Evolutionary conservation across 1,140 invertebrate species (phyloP).

Genomic region (Sarcophaga peregrina): DNA sequence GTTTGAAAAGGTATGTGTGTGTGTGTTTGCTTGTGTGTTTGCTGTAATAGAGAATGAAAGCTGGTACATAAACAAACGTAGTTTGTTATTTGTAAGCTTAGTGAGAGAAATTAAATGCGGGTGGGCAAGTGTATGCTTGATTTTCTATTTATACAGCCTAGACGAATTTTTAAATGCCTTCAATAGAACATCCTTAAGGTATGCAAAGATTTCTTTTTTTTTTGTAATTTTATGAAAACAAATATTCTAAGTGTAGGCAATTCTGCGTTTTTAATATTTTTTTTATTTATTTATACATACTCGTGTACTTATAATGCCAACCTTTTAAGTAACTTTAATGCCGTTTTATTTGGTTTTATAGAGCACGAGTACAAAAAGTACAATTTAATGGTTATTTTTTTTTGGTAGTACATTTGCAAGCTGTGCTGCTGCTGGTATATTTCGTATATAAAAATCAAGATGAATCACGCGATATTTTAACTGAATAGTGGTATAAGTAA

Average conservation of each 20-base stretch:
- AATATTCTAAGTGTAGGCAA: too few relatives aligned
- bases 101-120: too few relatives aligned
- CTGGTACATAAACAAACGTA: too few relatives aligned
- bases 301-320: too few relatives aligned
- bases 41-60: neutral
- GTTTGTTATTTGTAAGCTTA: too few relatives aligned
- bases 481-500: neutral
- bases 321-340: too few relatives aligned
- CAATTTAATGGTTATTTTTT: conserved; percentile 20
- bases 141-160: neutral
- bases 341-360: neutral
- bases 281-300: too few relatives aligned
- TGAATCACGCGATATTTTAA: conserved; percentile 38
- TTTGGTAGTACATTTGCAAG: neutral
- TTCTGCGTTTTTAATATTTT: too few relatives aligned
- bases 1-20: too few relatives aligned
- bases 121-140: neutral
- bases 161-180: conserved; percentile 5
- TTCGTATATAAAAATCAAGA: conserved; percentile 21
- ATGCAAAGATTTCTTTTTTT: neutral
- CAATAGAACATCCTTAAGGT: neutral
- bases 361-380: neutral
- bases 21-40: conserved; percentile 2
- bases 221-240: too few relatives aligned
- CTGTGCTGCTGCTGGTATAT: conserved; percentile 20